These are phyloP conservation scores for Antennarius maculatus DNA, from an alignment of 2,797 vertebrate genomes.

Conservation along the genomic window DNA sequence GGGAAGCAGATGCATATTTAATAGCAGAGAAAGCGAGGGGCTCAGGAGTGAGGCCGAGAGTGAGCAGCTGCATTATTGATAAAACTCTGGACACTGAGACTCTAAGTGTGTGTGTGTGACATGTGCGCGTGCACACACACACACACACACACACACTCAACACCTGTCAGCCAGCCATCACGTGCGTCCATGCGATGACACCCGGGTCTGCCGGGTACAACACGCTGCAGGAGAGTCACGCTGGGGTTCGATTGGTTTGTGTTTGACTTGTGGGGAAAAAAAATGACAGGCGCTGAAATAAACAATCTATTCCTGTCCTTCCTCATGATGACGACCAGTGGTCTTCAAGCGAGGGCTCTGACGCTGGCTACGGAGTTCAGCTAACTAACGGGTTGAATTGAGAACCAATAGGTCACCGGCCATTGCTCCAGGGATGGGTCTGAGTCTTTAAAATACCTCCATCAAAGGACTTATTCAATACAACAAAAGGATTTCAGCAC, in stretches of 20 bases:
- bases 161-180: constrained; percentile 64
- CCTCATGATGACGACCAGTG: constrained; percentile 28
- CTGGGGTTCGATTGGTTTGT: background rate
- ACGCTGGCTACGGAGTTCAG: constrained; percentile 10
- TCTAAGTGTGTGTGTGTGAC: constrained; percentile 54
- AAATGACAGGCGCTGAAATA: constrained; percentile 25
- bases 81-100: constrained; percentile 64
- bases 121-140: too few species aligned
- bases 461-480: background rate
- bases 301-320: constrained; percentile 57
- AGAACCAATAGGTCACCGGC: constrained; percentile 58
- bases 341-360: constrained; percentile 10
- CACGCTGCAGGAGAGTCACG: constrained; percentile 12
- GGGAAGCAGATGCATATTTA: constrained; percentile 79
- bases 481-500: constrained; percentile 1
- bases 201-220: constrained; percentile 9
- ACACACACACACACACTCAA: constrained; percentile 22
- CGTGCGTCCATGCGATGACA: constrained; percentile 29
- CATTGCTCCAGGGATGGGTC: constrained; percentile 35
- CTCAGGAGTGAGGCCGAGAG: constrained; percentile 63
- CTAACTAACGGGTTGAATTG: constrained; percentile 43
- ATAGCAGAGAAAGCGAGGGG: constrained; percentile 66
- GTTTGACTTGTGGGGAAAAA: constrained; percentile 41
- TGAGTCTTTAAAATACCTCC: constrained; percentile 36
- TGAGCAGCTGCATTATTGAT: constrained; percentile 79